Base-by-base conservation (phyloP, 2,113 vertebrate species). In the Arenaria interpres region DNA sequence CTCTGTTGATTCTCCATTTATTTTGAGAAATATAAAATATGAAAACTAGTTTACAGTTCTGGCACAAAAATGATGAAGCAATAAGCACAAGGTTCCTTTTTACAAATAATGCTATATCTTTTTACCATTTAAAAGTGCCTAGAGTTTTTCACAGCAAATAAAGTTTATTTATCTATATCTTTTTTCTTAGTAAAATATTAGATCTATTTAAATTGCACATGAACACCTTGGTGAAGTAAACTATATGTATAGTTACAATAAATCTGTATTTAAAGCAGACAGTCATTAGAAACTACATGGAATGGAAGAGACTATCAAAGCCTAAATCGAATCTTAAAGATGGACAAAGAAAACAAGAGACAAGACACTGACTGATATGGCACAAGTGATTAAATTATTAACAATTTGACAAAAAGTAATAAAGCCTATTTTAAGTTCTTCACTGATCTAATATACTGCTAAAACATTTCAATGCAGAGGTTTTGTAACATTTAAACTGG, bases 11-110 rank as follows among this genome's bases (percentile, higher is more conserved):
- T 91, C 91, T 92, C 94, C 95, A 79, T 98, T 98, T 98, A 98
- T 98, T 98, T 96, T 96, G 75, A 97, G 97, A 97, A 98, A 98
- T 97, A 98, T 95, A 98, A 98, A 96, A 96, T 98, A 97, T 78
- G 96, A 97, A 97, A 98, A 96, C 94, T 83, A 90, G 75, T 91
- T 97, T 97, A 97, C 96, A 98, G 60, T 96, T 97, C 88, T 92
- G 93, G 93, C 97, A 97, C 97, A 97, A 97, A 97, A 97, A 94
- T 94, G 96, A 96, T 94, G 78, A 95, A 56, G 93, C 94, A 97
- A 94, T 93, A 97, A 97, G 93, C 94, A 96, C 92, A 92, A 96
- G 79, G 57, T 95, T 93, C 81, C 74, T 77, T 96, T 97, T 96
- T 95, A 97, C 85, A 98, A 98, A 98, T 87, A 97, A 95, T 2